Conservation (phyloP, 37 sponge, comb jelly and placozoan genomes). For the Hexactinellida sp. region DNA sequence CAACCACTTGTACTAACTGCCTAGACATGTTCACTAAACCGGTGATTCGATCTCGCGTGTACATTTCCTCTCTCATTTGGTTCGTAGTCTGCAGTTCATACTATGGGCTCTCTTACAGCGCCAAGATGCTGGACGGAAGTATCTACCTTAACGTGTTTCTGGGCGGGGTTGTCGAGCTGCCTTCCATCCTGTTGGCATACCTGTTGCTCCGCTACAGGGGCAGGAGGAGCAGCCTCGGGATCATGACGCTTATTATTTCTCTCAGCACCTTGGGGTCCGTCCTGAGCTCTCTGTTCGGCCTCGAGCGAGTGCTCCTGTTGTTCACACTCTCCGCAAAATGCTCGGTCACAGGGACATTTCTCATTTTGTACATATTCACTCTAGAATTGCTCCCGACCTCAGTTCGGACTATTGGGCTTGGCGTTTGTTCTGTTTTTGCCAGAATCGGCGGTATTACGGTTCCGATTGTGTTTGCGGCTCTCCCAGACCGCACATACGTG, state of each 20-base stretch:
- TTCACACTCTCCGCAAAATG: not conserved
- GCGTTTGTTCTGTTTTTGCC: not conserved
- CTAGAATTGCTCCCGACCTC: not conserved
- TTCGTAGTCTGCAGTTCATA: conserved; percentile 8
- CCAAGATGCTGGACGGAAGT: not conserved
- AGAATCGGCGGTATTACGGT: not conserved
- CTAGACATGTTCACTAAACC: not conserved
- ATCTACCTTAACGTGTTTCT: not conserved
- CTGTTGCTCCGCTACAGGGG: not conserved
- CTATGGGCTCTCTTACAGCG: conserved; percentile 8
- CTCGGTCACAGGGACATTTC: not conserved
- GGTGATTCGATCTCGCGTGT: not conserved
- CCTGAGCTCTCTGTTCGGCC: not conserved
- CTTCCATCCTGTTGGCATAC: not conserved
- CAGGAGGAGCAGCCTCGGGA: not conserved
- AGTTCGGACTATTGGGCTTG: not conserved
- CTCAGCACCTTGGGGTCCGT: not conserved
- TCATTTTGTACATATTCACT: not conserved
- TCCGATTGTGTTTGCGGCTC: not conserved
- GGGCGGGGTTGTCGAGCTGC: not conserved
- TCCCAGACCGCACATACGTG: not conserved
- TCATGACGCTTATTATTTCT: not conserved
- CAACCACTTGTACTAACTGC: not conserved
- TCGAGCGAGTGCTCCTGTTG: not conserved
- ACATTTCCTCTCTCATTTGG: not conserved